Evolutionary conservation across 2,888 invertebrate genomes (phyloP).

Genomic region (Ophion obscuratus): DNA sequence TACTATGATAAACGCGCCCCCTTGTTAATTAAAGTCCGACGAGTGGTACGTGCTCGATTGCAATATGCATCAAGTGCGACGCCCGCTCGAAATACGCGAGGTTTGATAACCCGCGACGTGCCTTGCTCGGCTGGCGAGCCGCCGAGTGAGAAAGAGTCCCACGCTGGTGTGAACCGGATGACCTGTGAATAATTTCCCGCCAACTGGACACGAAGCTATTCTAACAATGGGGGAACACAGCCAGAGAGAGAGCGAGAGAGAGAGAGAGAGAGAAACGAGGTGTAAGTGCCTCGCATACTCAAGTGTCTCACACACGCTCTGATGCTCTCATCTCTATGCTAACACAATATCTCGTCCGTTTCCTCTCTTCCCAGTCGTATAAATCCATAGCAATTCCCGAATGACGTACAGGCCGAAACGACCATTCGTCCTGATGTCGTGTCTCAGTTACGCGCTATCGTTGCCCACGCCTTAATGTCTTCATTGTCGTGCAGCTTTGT

Average conservation of each 20-base stretch:
- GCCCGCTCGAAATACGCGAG: conserved; percentile 36
- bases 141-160: conserved; percentile 42
- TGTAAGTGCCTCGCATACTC: conserved; percentile 57
- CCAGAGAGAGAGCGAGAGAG: conserved; percentile 13
- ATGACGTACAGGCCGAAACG: conserved; percentile 12
- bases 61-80: conserved; percentile 44
- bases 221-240: conserved; percentile 32
- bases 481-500: too few species aligned
- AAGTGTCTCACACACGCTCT: conserved; percentile 54
- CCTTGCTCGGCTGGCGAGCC: background rate
- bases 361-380: conserved; percentile 39
- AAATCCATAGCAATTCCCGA: conserved; percentile 60
- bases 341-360: conserved; percentile 40
- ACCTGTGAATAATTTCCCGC: conserved; percentile 65
- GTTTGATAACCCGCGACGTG: conserved; percentile 44
- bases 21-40: conserved; percentile 2
- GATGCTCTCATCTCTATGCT: conserved; percentile 46
- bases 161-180: conserved; percentile 58
- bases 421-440: conserved; percentile 21
- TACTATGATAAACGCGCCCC: background rate
- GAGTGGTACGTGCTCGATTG: conserved; percentile 20
- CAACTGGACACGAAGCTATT: conserved; percentile 59
- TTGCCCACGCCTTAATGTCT: too few species aligned
- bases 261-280: conserved; percentile 32
- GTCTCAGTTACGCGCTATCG: too few species aligned